These are phyloP conservation scores for Nephrotoma appendiculata DNA, from an alignment of 2,888 invertebrate species.

Conservation along the genomic window DNA sequence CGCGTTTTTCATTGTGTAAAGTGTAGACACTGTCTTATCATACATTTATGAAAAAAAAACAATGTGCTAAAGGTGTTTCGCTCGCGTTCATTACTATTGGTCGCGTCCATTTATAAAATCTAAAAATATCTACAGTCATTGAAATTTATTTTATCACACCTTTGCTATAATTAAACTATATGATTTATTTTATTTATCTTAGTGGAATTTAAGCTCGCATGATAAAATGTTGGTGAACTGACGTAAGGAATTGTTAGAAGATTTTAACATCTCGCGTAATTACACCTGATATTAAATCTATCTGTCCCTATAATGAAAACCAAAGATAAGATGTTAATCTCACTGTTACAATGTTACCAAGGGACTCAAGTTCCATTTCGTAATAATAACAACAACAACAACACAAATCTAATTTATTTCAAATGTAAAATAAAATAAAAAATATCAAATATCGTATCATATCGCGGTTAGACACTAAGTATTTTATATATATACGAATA, in stretches of 20 bases:
- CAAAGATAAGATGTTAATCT: not conserved
- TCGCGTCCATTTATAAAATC: not conserved
- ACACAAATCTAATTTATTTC: not conserved
- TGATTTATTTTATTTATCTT: not conserved
- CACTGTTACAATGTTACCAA: not conserved
- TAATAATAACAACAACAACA: not conserved
- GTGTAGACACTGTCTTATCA: not conserved
- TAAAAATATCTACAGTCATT: not conserved
- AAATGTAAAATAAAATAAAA: not conserved
- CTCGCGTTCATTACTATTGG: not conserved
- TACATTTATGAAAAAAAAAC: not conserved
- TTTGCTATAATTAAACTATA: not conserved
- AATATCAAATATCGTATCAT: not conserved
- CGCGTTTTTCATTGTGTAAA: not conserved
- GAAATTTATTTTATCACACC: not conserved
- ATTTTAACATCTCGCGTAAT: not conserved
- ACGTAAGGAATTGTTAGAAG: not conserved
- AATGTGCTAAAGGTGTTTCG: not conserved
- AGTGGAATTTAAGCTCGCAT: not conserved
- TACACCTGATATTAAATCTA: not conserved
- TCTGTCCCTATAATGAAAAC: not conserved
- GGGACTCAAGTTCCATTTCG: not conserved
- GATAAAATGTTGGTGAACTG: not conserved
- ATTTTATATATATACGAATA: not conserved
- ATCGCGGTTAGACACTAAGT: not conserved